Evolutionary conservation across 2,888 invertebrate genomes (phyloP), one percentile per base, ranked within the genome.

Genomic region (Watsonalla binaria): DNA sequence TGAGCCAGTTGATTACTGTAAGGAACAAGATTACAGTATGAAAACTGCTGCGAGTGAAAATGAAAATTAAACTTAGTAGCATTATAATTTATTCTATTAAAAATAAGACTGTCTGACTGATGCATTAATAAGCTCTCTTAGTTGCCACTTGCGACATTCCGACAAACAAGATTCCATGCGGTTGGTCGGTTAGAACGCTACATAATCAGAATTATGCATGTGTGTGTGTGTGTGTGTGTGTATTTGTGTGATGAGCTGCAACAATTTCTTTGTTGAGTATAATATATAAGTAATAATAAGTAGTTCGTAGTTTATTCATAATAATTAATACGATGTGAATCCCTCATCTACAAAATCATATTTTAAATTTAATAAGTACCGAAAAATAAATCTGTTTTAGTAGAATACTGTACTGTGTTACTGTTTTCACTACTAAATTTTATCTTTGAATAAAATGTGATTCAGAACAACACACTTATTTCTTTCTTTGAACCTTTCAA

Each of bases 1-100:
- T 11, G 86, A 89, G 50, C 82, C 80, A 6, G 76, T 84, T 55
- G 89, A 88, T 60, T 90, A 86, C 66, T 80, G 74, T 1, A 89
- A 86, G 66, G 85, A 86, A 54, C 82, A 82, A 64, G 89, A 89
- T 66, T 90, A 86, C 57, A 78, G 76, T 58, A 78, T 74, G 45
- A 76, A 86, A 72, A 71, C 61, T 54, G 60, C 73, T 39, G 68
- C 62, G 39, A 76, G 67, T 67, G 88, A 87, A 62, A 77, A 60
- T 61, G 82, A 83, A 52, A 81, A 78, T 61, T 78, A 65, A 74
- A n/a, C 45, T 42, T 39, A 15, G 45, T 39, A 34, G n/a, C 35
- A 51, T 11, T 50, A 46, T 54, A 46, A 49, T 54, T 48, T 54
- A 39, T 51, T 34, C 35, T 11, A 46, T 45, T n/a, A 47, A 48